A percentile compares a stretch with the other conserved stretches of the same genome.
Evolutionary conservation across 2,888 invertebrate genomes (phyloP).

Genomic region (Ochropacha duplaris): DNA sequence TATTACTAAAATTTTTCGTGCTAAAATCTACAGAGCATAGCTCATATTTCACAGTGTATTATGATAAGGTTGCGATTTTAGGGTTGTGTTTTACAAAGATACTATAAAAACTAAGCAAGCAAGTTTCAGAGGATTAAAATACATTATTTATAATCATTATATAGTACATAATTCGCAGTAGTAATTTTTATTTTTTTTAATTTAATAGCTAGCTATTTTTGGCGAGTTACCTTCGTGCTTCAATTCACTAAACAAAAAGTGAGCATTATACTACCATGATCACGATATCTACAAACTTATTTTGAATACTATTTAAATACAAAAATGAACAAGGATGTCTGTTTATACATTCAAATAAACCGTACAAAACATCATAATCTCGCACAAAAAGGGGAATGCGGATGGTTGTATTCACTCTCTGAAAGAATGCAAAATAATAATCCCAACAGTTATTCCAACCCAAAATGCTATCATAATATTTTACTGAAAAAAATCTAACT

Average conservation of each 20-base stretch:
- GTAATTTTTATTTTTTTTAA: too few relatives aligned
- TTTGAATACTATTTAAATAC: too few relatives aligned
- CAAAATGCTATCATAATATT: slow-evolving; percentile 5
- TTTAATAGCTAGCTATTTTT: too few relatives aligned
- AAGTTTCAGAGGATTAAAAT: too few relatives aligned
- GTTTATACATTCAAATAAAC: neutral
- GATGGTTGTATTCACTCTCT: neutral
- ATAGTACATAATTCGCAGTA: too few relatives aligned
- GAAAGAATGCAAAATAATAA: neutral
- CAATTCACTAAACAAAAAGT: neutral
- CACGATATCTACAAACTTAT: too few relatives aligned
- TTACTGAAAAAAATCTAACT: slow-evolving; percentile 2
- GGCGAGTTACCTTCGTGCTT: too few relatives aligned
- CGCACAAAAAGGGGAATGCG: neutral
- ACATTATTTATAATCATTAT: too few relatives aligned
- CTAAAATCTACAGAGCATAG: neutral
- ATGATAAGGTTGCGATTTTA: neutral
- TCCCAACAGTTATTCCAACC: neutral
- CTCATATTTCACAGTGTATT: neutral
- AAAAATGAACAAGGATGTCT: neutral
- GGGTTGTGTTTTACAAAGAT: neutral
- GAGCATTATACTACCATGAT: too few relatives aligned
- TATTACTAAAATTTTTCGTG: neutral
- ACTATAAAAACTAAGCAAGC: neutral
- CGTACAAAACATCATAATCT: neutral